A percentile compares a stretch with the other conserved stretches of the same genome.
phyloP scores from a whole-genome alignment of 2,113 vertebrate genomes.

The Chlorodrepanis virens region DNA sequence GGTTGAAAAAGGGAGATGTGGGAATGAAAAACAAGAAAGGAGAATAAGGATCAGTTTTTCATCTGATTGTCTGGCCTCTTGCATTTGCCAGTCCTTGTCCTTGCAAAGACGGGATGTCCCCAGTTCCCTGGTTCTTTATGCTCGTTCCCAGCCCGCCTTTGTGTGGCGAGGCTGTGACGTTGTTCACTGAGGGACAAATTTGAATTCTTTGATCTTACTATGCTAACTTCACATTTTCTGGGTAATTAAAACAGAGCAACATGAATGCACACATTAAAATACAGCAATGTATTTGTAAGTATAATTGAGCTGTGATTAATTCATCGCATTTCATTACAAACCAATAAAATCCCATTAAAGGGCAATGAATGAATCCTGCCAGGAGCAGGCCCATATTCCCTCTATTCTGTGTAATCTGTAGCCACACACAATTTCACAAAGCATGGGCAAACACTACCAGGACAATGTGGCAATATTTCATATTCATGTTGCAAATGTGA shows the following conservation, averaged over 20 bases:
- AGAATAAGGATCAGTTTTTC: neutral
- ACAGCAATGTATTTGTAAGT: neutral
- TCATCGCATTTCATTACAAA: constrained; percentile 14
- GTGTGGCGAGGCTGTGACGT: fast-evolving
- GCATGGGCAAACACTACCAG: neutral
- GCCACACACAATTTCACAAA: neutral
- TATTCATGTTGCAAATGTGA: neutral
- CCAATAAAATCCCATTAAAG: neutral
- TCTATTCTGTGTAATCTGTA: neutral
- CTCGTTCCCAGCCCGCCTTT: neutral
- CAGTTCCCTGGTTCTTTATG: neutral
- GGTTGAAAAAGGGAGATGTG: neutral
- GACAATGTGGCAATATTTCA: neutral
- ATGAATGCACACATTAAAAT: neutral
- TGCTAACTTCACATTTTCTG: neutral
- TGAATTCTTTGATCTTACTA: neutral
- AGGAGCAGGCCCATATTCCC: neutral
- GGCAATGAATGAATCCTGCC: neutral
- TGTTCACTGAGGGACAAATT: neutral
- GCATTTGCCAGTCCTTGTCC: neutral
- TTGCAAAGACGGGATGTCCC: neutral
- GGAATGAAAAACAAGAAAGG: neutral
- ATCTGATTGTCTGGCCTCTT: neutral
- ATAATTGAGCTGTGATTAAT: constrained; percentile 21
- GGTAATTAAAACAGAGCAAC: neutral